A percentile compares a stretch with the other conserved stretches of the same genome.
These are phyloP conservation scores for Drosophila ironensis DNA, from an alignment of 1,140 invertebrate species.

Conservation along the genomic window DNA sequence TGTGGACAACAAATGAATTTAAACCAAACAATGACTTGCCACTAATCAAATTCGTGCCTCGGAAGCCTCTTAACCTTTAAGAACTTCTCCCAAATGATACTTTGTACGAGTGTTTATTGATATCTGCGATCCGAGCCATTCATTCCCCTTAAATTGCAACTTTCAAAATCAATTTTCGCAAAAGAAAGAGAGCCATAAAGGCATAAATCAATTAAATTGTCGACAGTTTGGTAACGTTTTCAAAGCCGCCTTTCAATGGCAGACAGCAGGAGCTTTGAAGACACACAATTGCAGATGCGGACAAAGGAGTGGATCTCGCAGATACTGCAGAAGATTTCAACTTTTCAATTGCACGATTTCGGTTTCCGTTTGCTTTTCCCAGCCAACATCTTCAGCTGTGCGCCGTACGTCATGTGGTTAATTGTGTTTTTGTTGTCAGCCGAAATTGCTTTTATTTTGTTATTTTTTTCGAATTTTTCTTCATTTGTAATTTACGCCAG, in stretches of 20 bases:
- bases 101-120: slow-evolving; percentile 12
- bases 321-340: slow-evolving; percentile 28
- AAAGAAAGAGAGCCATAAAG: slow-evolving; percentile 22
- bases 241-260: slow-evolving; percentile 12
- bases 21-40: no score
- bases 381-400: background rate
- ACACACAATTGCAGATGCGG: slow-evolving; percentile 5
- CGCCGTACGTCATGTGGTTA: slow-evolving; percentile 52
- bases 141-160: slow-evolving; percentile 8
- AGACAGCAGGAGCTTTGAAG: slow-evolving; percentile 7
- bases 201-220: slow-evolving; percentile 73
- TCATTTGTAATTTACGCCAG: slow-evolving; percentile 37
- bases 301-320: slow-evolving; percentile 10
- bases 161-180: slow-evolving; percentile 39
- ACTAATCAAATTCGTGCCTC: no score
- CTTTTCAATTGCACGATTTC: slow-evolving; percentile 66
- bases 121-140: no score
- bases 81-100: background rate
- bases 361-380: slow-evolving; percentile 58
- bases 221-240: slow-evolving; percentile 65
- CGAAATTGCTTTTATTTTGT: slow-evolving; percentile 47
- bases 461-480: slow-evolving; percentile 22
- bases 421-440: slow-evolving; percentile 73
- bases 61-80: no score
- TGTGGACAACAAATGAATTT: no score